These are phyloP conservation scores for Chiridota heheva DNA, from an alignment of 35 echinoderm and acorn worm genomes.

Conservation along the genomic window DNA sequence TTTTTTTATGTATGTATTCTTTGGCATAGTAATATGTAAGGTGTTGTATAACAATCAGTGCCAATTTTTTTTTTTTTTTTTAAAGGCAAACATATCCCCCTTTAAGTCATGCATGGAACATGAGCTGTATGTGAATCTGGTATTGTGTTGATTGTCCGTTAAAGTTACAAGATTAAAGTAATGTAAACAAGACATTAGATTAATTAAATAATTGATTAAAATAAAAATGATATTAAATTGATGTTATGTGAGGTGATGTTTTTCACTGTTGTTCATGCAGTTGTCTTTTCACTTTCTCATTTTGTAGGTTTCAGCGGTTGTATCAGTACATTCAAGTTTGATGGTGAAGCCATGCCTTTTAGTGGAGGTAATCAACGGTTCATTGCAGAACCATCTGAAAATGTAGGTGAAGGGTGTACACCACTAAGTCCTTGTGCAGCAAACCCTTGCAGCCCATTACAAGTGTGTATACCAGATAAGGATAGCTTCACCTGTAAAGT, in stretches of 20 bases:
- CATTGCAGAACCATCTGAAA: slow-evolving; percentile 72
- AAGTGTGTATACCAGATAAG: slow-evolving; percentile 39
- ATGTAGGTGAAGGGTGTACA: slow-evolving; percentile 51
- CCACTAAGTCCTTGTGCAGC: slow-evolving; percentile 43
- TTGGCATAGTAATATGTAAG: too few relatives aligned
- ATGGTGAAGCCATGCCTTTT: slow-evolving; percentile 78
- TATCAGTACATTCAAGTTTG: slow-evolving; percentile 65
- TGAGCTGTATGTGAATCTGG: too few relatives aligned
- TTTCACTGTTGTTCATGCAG: not conserved
- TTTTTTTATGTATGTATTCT: too few relatives aligned
- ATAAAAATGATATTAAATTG: too few relatives aligned
- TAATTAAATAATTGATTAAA: too few relatives aligned
- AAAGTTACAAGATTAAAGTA: too few relatives aligned
- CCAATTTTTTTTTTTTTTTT: too few relatives aligned
- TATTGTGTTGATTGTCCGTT: too few relatives aligned
- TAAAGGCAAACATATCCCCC: too few relatives aligned
- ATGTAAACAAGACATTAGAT: too few relatives aligned
- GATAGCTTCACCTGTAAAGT: slow-evolving; percentile 41
- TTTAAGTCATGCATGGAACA: too few relatives aligned
- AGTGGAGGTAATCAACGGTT: slow-evolving; percentile 82
- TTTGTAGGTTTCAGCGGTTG: slow-evolving; percentile 82
- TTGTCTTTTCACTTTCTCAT: slow-evolving; percentile 19
- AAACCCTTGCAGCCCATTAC: slow-evolving; percentile 38
- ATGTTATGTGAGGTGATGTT: not conserved
- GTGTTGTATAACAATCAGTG: too few relatives aligned